Evolutionary conservation across 1,140 invertebrate genomes (phyloP).

Genomic region (Drosophila persimilis): DNA sequence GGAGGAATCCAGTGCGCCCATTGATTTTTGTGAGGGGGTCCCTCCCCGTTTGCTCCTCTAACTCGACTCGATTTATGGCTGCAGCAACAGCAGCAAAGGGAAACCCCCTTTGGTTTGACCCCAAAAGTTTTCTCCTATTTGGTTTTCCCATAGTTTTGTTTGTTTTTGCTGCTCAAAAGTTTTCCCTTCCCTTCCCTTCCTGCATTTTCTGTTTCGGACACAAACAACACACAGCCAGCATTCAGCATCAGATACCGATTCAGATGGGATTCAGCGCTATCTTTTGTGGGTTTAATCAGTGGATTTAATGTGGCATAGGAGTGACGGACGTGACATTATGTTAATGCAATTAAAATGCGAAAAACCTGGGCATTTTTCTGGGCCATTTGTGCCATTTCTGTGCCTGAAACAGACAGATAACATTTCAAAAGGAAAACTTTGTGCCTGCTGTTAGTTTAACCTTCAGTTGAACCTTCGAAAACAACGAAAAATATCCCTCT

Average conservation of each 20-base stretch:
- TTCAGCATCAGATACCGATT: not conserved
- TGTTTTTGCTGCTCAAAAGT: slow-evolving; percentile 28
- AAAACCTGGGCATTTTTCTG: slow-evolving; percentile 4
- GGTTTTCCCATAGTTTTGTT: slow-evolving; percentile 27
- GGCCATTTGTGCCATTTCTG: not conserved
- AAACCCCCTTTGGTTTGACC: slow-evolving; percentile 36
- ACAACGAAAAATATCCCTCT: too few relatives aligned
- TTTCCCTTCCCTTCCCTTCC: slow-evolving; percentile 12
- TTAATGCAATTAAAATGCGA: slow-evolving; percentile 47
- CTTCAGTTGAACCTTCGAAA: too few relatives aligned
- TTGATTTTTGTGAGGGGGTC: slow-evolving; percentile 58
- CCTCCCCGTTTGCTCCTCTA: slow-evolving; percentile 16
- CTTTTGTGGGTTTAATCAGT: slow-evolving; percentile 11
- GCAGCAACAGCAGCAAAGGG: slow-evolving; percentile 30
- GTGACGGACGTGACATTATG: slow-evolving; percentile 27
- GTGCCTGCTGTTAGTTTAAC: not conserved
- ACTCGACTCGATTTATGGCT: slow-evolving; percentile 64
- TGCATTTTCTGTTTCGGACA: not conserved
- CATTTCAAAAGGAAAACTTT: slow-evolving; percentile 2
- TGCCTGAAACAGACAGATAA: not conserved
- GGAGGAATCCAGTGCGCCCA: slow-evolving; percentile 42
- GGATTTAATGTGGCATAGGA: slow-evolving; percentile 56
- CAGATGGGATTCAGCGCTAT: slow-evolving; percentile 28
- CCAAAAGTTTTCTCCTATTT: slow-evolving; percentile 54
- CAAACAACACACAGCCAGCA: not conserved